Evolutionary conservation across 2,113 vertebrate species (phyloP).

Genomic region (Natator depressus): DNA sequence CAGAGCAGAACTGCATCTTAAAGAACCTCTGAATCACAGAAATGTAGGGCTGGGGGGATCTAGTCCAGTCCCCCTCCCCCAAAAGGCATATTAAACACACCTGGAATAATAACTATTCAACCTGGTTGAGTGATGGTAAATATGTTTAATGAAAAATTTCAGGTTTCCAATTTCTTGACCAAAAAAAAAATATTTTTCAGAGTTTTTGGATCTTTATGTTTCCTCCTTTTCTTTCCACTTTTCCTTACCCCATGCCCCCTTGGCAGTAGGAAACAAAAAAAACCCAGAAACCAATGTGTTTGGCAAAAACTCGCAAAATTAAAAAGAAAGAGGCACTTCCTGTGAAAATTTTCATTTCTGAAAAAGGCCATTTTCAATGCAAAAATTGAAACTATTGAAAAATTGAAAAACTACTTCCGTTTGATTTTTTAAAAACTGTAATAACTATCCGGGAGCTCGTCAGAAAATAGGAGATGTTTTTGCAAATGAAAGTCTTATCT

Average conservation of each 20-base stretch:
- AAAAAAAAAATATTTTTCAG: background rate
- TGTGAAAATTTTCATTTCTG: background rate
- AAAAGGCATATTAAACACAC: background rate
- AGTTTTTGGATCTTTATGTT: background rate
- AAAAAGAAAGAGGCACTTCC: background rate
- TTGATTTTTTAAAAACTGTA: background rate
- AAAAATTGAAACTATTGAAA: too few relatives aligned
- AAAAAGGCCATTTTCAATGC: background rate
- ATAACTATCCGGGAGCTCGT: background rate
- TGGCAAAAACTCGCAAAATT: background rate
- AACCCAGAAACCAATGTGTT: background rate
- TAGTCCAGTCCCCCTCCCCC: background rate
- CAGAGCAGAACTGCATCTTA: fast-evolving
- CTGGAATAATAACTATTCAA: fast-evolving
- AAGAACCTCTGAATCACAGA: background rate
- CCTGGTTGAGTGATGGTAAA: background rate
- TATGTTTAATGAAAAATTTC: background rate
- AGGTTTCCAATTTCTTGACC: background rate
- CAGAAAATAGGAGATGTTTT: background rate
- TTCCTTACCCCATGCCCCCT: background rate
- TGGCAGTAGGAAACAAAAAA: background rate
- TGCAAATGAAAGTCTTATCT: background rate
- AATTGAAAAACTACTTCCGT: background rate
- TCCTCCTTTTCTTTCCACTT: background rate
- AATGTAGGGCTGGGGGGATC: background rate